Percentiles rank a stretch among this genome's conserved stretches.
Conservation (phyloP, 1,140 invertebrate genomes). For the Bombus pyrosoma region DNA sequence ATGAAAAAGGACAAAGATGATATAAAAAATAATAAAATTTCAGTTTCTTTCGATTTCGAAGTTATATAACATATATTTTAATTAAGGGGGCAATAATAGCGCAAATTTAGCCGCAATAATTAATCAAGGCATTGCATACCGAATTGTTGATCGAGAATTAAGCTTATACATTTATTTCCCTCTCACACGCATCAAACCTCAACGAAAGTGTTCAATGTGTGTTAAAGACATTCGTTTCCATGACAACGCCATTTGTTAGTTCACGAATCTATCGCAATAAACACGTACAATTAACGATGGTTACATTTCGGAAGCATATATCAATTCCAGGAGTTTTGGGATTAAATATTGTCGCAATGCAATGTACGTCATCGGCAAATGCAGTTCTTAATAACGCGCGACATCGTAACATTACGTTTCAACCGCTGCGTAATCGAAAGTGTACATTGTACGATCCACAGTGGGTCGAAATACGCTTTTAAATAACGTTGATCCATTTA, state of each 20-base stretch:
- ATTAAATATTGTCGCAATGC: constrained; percentile 43
- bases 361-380: constrained; percentile 23
- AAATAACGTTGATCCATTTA: constrained; percentile 15
- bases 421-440: not conserved
- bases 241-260: not conserved
- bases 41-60: too few species aligned
- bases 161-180: not conserved
- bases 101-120: not conserved
- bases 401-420: not conserved
- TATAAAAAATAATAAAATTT: too few species aligned
- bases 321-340: not conserved
- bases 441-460: not conserved
- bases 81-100: not conserved
- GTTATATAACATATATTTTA: too few species aligned
- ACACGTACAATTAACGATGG: constrained; percentile 11
- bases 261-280: not conserved
- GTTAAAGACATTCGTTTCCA: not conserved
- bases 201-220: not conserved
- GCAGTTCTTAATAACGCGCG: constrained; percentile 20
- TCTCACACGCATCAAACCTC: not conserved
- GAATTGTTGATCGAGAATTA: not conserved
- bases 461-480: constrained; percentile 4
- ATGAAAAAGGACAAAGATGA: not conserved
- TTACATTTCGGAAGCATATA: constrained; percentile 1
- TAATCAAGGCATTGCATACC: not conserved